A percentile compares a stretch with the other conserved stretches of the same genome.
phyloP scores from a whole-genome alignment of 2,797 vertebrate species.

The Lerista edwardsae region DNA sequence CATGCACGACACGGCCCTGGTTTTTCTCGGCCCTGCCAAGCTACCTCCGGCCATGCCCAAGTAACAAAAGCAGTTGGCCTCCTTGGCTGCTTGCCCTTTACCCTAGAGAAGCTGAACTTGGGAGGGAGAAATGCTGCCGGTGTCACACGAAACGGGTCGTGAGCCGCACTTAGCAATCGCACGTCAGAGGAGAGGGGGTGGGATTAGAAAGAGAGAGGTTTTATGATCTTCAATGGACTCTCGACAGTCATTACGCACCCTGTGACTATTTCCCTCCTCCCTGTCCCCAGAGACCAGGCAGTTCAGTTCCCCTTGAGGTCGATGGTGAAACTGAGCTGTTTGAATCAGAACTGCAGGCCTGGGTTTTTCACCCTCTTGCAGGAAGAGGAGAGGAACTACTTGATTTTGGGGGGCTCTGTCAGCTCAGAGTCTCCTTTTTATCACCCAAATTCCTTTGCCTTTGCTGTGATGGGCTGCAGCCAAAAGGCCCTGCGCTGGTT shows the following conservation, averaged over 20 bases:
- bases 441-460: slow-evolving; percentile 32
- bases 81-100: not conserved
- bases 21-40: not conserved
- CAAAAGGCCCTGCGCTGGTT: slow-evolving; percentile 4
- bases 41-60: no score
- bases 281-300: not conserved
- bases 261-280: not conserved
- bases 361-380: not conserved
- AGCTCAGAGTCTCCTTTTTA: not conserved
- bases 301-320: not conserved
- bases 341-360: not conserved
- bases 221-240: not conserved
- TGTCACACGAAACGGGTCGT: not conserved
- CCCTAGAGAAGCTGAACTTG: not conserved
- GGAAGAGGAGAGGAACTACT: not conserved
- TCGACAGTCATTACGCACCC: not conserved
- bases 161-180: not conserved
- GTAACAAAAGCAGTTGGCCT: not conserved
- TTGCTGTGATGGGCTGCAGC: not conserved
- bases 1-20: no score
- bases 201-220: not conserved
- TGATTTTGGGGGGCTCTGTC: not conserved
- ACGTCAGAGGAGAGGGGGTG: not conserved
- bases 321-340: not conserved
- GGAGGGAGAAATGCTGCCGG: not conserved